Evolutionary conservation across 2,888 invertebrate genomes (phyloP), one percentile per base, ranked within the genome.

Genomic region (Ormyrus labotus): DNA sequence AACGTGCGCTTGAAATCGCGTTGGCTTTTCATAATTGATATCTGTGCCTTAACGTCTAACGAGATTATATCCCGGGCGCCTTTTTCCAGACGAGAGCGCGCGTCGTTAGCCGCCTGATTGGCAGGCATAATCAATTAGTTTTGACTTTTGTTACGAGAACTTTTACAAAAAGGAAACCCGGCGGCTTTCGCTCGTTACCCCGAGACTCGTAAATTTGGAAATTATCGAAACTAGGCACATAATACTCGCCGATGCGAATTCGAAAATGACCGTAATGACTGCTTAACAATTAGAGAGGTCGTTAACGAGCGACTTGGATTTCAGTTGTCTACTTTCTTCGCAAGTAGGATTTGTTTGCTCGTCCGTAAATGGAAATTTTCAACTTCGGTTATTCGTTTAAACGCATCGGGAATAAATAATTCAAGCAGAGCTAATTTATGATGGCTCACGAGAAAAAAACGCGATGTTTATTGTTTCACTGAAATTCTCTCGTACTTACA

Each of bases 191-290:
- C 79, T 63, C 51, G 74, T 69, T 47, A 64, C 57, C 64, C 45
- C 48, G 9, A 57, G 69, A n/a, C 13, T 58, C 69, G n/a, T 74
- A 79, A 74, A 72, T 72, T 72, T 61, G 34, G 9, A 63, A 76
- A 55, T 70, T 69, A 34, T 34, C 4, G 34, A 34, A n/a, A 57
- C 51, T n/a, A 10, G 55, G n/a, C n/a, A 48, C n/a, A 48, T 53
- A 65, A 64, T 48, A 34, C 34, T 11, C n/a, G 55, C 13, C 13
- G 48, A 53, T 53, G 8, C 10, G 45, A 53, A 53, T 63, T 63
- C 48, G 34, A 60, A 61, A 53, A 61, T 10, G 47, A 57, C 19
- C 5, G 50, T 47, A 58, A 60, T 45, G 78, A 67, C 71, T 61
- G 71, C 61, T 68, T 58, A 67, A 61, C 65, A 61, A 64, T 77